Evolutionary conservation across 2,113 vertebrate genomes (phyloP).

Genomic region (Xerus inauris): DNA sequence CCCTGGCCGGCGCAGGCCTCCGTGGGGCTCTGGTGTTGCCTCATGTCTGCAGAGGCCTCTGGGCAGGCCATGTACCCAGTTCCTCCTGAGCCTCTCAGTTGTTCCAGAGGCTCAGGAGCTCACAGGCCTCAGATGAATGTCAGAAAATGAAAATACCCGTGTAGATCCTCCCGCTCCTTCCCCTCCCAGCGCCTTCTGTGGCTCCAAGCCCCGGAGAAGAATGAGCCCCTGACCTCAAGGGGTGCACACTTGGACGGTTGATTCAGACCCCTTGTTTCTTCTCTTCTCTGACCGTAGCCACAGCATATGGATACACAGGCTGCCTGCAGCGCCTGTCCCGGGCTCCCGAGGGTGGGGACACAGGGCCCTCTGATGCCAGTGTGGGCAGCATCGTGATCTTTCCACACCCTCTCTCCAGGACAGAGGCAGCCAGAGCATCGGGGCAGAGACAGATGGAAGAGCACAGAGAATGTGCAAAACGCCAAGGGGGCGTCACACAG

Average conservation of each 20-base stretch:
- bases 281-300: background rate
- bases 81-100: rapidly evolving
- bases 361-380: background rate
- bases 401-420: background rate
- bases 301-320: rapidly evolving
- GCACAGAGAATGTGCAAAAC: background rate
- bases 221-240: rapidly evolving
- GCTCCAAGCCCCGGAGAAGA: background rate
- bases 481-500: background rate
- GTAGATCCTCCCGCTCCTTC: rapidly evolving
- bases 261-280: rapidly evolving
- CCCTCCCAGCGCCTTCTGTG: rapidly evolving
- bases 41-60: rapidly evolving
- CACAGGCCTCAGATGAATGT: rapidly evolving
- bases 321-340: rapidly evolving
- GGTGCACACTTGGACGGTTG: rapidly evolving
- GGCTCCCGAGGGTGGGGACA: background rate
- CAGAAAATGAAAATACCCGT: background rate
- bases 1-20: rapidly evolving
- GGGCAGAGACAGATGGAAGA: rapidly evolving
- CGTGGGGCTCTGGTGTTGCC: rapidly evolving
- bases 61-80: background rate
- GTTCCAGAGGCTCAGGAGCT: background rate
- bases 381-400: rapidly evolving
- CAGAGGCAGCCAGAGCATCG: background rate